Evolutionary conservation across 2,888 invertebrate species (phyloP).

Genomic region (Oscheius onirici): DNA sequence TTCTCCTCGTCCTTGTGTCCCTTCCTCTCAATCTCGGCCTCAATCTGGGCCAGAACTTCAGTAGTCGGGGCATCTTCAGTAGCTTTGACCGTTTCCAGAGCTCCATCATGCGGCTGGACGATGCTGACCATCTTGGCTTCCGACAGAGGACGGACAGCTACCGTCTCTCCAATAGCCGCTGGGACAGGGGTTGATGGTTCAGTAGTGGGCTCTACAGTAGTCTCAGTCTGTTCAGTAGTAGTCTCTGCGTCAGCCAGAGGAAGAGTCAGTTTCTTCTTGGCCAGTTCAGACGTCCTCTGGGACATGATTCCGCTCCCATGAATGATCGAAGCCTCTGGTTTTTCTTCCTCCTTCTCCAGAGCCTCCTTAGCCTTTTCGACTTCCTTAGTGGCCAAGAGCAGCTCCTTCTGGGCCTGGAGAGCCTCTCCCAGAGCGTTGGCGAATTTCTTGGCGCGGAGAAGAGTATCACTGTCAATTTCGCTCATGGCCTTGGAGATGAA

Average conservation of each 20-base stretch:
- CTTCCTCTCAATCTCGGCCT: slow-evolving; percentile 24
- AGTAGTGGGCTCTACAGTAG: not conserved
- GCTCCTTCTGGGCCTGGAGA: slow-evolving; percentile 30
- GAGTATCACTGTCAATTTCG: slow-evolving; percentile 29
- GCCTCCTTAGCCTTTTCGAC: slow-evolving; percentile 22
- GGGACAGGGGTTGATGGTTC: slow-evolving; percentile 2
- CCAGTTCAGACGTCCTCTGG: slow-evolving; percentile 10
- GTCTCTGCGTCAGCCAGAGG: not conserved
- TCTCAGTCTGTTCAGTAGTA: not conserved
- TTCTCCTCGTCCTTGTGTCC: slow-evolving; percentile 24
- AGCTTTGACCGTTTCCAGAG: slow-evolving; percentile 15
- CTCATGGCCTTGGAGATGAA: slow-evolving; percentile 3
- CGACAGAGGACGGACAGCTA: slow-evolving; percentile 6
- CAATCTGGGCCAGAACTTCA: slow-evolving; percentile 14
- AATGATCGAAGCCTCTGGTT: not conserved
- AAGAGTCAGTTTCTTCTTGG: not conserved
- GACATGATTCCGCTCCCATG: not conserved
- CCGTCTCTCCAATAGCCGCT: not conserved
- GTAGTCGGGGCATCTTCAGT: slow-evolving; percentile 10
- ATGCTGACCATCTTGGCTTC: slow-evolving; percentile 28
- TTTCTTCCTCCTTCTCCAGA: not conserved
- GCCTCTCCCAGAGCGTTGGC: slow-evolving; percentile 29
- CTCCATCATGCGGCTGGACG: slow-evolving; percentile 6
- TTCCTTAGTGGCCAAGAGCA: slow-evolving; percentile 21
- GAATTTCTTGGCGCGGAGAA: slow-evolving; percentile 33